A percentile compares a stretch with the other conserved stretches of the same genome.
These are phyloP conservation scores for Sylvietta virens DNA, from an alignment of 2,113 vertebrate genomes.

Conservation along the genomic window DNA sequence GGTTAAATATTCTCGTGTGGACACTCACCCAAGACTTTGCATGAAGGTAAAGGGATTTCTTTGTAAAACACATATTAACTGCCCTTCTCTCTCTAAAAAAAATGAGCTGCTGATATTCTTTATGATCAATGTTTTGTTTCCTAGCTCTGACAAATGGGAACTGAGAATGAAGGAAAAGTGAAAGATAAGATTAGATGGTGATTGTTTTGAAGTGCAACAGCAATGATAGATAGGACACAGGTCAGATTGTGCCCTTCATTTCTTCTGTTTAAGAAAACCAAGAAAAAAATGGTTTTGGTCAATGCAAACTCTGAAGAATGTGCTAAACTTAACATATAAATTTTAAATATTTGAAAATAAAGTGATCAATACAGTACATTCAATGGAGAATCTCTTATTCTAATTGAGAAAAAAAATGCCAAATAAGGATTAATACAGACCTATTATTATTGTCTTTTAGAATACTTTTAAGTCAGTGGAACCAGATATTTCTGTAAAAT, in stretches of 20 bases:
- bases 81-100: neutral
- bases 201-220: neutral
- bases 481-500: neutral
- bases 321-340: neutral
- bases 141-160: neutral
- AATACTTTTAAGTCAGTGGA: neutral
- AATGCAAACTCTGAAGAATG: neutral
- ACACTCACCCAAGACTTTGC: conserved; percentile 83
- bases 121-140: neutral
- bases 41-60: conserved; percentile 78
- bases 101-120: neutral
- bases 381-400: neutral
- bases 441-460: neutral
- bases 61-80: neutral
- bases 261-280: neutral
- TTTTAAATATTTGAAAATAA: neutral
- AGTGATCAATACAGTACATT: neutral
- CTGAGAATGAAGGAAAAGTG: neutral
- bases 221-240: neutral
- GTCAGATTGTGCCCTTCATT: neutral
- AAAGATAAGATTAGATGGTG: neutral
- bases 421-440: neutral
- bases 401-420: neutral
- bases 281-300: neutral
- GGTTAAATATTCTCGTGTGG: conserved; percentile 78